Evolutionary conservation across 2,888 invertebrate species (phyloP), one percentile per base, ranked within the genome.

Genomic region (Scaeva pyrastri): DNA sequence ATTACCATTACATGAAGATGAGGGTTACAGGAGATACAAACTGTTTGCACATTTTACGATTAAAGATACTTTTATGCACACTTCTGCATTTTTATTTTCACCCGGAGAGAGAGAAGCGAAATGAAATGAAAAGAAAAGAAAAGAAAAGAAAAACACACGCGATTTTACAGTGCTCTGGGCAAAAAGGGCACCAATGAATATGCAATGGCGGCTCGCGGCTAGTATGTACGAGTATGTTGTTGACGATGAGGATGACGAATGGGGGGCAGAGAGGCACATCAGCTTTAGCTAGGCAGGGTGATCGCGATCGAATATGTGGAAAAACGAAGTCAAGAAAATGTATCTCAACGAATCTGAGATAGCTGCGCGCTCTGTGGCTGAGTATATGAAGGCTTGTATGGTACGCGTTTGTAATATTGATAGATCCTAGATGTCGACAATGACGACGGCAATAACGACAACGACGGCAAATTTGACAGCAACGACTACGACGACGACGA

Each of bases 331-430:
- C 74, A 85, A 66, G 80, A 76, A 72, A 80, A 85, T 75, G 80
- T 80, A 80, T 76, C 75, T 76, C 72, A 80, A 80, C 64, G 56
- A 66, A 71, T 77, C 74, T 80, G 56, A 62, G 55, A 70, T 75
- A 74, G 31, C 43, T 75, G 60, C n/a, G 52, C 66, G 45, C 66
- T 48, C 66, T 48, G 39, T 45, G 48, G 70, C 62, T 75, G 71
- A 16, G 43, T 76, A 64, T 71, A 71, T 83, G 79, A 68, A 84
- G 78, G 58, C 82, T 82, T 71, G 68, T 72, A 62, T 31, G 31
- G 79, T 84, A 84, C 71, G 74, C 84, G 74, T 75, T 79, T 79
- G 79, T 75, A 79, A 84, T 84, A 79, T 85, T 80, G 85, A 85
- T 76, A 72, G 76, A 85, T 85, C 85, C 80, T 85, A 81, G 80